Percentiles rank a stretch among this genome's conserved stretches.
These are phyloP conservation scores for Tragelaphus imberbis DNA, from an alignment of 2,113 vertebrate genomes.

Conservation along the genomic window DNA sequence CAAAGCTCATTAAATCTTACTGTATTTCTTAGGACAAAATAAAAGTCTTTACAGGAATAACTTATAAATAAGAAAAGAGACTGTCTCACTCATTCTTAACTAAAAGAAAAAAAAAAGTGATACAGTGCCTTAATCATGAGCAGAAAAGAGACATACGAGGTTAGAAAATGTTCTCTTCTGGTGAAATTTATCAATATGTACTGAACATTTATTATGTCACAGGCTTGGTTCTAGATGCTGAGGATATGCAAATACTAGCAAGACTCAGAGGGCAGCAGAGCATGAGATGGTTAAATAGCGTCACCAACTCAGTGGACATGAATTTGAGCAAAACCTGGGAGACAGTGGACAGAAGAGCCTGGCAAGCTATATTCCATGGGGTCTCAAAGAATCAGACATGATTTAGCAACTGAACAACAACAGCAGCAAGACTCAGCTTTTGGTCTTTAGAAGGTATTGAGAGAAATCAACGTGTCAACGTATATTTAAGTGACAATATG, in stretches of 20 bases:
- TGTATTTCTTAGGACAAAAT: conserved; percentile 10
- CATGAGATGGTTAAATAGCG: neutral
- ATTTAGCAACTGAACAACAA: neutral
- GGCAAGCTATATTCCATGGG: neutral
- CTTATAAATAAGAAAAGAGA: neutral
- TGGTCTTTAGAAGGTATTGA: neutral
- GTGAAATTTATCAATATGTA: neutral
- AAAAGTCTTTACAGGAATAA: conserved; percentile 37
- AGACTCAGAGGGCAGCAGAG: neutral
- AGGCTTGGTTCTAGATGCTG: neutral
- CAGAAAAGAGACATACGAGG: neutral
- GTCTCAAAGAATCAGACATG: neutral
- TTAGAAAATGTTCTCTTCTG: neutral
- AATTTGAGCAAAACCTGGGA: neutral
- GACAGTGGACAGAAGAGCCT: neutral
- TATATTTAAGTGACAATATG: neutral
- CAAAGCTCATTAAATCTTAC: neutral
- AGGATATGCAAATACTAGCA: neutral
- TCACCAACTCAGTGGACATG: neutral
- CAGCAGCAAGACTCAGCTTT: neutral
- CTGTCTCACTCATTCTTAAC: neutral
- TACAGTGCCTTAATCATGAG: neutral
- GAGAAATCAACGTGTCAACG: neutral
- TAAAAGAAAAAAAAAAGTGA: neutral
- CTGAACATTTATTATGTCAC: neutral